Percentiles rank a stretch among this genome's conserved stretches.
phyloP scores from a whole-genome alignment of 2,113 vertebrate genomes.

The Hippoglossus stenolepis region DNA sequence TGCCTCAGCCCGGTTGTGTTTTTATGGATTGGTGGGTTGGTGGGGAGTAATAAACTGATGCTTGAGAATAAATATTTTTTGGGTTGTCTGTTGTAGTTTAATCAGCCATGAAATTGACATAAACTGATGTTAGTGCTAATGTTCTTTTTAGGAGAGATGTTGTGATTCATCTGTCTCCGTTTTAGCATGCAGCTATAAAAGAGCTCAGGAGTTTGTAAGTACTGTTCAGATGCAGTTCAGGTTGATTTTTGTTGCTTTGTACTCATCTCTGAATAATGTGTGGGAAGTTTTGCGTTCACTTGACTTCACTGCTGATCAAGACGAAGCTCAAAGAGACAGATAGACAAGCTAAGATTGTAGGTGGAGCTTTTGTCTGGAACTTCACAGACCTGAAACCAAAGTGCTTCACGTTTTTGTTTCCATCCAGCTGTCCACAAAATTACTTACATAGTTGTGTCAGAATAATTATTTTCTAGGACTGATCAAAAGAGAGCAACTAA shows the following conservation, averaged over 20 bases:
- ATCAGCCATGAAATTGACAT: neutral
- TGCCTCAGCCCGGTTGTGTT: neutral
- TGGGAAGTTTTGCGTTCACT: neutral
- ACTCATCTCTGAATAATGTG: constrained; percentile 4
- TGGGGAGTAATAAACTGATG: neutral
- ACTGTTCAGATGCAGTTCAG: constrained; percentile 2
- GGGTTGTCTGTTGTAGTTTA: constrained; percentile 1
- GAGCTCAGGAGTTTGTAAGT: constrained; percentile 4
- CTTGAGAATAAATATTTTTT: constrained; percentile 9
- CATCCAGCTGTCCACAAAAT: constrained; percentile 1
- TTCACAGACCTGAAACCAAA: neutral
- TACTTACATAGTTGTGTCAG: neutral
- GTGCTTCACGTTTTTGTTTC: neutral
- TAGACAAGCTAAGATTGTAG: neutral
- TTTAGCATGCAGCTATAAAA: constrained; percentile 4
- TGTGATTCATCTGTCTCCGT: neutral
- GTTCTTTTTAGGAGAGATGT: neutral
- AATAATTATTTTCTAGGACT: neutral
- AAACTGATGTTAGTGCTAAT: neutral
- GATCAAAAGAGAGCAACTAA: neutral
- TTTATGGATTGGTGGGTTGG: constrained; percentile 3
- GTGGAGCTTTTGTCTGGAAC: constrained; percentile 3
- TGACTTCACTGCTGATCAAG: constrained; percentile 11
- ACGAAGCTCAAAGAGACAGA: constrained; percentile 1
- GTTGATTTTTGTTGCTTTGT: constrained; percentile 6